Percentiles rank a stretch among this genome's conserved stretches.
Evolutionary conservation across 2,113 vertebrate genomes (phyloP).

Genomic region (Verasper variegatus): DNA sequence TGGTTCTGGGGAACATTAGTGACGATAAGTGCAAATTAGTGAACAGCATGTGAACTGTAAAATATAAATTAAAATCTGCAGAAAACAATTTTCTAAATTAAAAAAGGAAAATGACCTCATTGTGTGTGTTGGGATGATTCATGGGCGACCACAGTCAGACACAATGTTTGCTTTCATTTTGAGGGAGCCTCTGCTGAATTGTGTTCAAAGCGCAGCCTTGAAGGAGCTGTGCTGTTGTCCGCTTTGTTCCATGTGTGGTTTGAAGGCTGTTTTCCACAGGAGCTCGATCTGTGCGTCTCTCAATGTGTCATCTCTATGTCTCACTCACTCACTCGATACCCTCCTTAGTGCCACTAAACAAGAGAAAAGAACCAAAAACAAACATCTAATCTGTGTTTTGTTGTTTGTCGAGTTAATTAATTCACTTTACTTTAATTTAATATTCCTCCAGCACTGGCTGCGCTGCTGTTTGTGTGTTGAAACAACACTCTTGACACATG

Average conservation of each 20-base stretch:
- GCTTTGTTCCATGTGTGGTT: conserved; percentile 64
- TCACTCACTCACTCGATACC: conserved; percentile 22
- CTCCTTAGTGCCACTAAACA: neutral
- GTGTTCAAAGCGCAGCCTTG: conserved; percentile 53
- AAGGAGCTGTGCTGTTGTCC: conserved; percentile 46
- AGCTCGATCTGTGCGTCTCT: conserved; percentile 15
- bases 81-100: conserved; percentile 8
- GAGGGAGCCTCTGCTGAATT: conserved; percentile 41
- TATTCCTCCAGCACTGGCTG: neutral
- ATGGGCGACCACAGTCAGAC: conserved; percentile 35
- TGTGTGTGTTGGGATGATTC: conserved; percentile 33
- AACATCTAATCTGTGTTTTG: too few species aligned
- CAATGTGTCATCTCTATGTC: conserved; percentile 54
- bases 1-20: neutral
- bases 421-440: conserved; percentile 20
- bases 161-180: conserved; percentile 57
- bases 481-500: conserved; percentile 3
- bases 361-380: neutral
- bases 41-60: neutral
- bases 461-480: neutral
- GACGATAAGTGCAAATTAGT: too few species aligned
- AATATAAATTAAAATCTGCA: neutral
- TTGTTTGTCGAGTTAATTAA: neutral
- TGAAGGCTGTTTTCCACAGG: conserved; percentile 63
- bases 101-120: conserved; percentile 36